Evolutionary conservation across 2,797 vertebrate genomes (phyloP).

Genomic region (Rhynchonycteris naso): DNA sequence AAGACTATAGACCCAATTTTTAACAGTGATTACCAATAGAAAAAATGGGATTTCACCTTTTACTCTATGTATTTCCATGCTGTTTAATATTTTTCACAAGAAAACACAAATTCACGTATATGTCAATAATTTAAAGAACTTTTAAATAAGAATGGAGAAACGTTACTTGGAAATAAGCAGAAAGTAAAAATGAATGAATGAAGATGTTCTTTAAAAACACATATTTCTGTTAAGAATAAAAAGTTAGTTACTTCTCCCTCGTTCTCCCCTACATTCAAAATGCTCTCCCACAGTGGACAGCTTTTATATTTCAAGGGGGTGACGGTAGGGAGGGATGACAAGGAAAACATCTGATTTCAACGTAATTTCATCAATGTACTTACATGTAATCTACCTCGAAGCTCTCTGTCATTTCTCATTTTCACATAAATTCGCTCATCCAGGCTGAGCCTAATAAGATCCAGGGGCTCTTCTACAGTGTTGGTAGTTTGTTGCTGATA

Average conservation of each 20-base stretch:
- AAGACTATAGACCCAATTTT: not conserved
- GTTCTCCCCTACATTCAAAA: not conserved
- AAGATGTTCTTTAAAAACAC: not conserved
- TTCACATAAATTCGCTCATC: conserved; percentile 99
- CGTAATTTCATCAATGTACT: conserved; percentile 76
- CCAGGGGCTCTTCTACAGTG: conserved; percentile 97
- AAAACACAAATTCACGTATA: not conserved
- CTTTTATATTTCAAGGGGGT: not conserved
- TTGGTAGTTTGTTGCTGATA: conserved; percentile 95
- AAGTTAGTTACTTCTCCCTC: not conserved
- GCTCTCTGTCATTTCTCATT: conserved; percentile 98
- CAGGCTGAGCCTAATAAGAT: conserved; percentile 97
- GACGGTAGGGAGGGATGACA: not conserved
- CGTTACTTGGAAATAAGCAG: conserved; percentile 5
- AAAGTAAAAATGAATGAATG: not conserved
- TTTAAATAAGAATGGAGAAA: conserved; percentile 14
- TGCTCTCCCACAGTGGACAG: not conserved
- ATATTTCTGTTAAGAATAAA: not conserved
- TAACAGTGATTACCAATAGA: not conserved
- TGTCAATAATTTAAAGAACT: not conserved
- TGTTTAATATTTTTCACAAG: conserved; percentile 28
- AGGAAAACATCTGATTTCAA: not conserved
- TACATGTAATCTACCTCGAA: conserved; percentile 96
- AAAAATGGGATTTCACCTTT: conserved; percentile 5
- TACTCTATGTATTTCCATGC: not conserved